Evolutionary conservation across 2,113 vertebrate species (phyloP).

Genomic region (Eira barbara): DNA sequence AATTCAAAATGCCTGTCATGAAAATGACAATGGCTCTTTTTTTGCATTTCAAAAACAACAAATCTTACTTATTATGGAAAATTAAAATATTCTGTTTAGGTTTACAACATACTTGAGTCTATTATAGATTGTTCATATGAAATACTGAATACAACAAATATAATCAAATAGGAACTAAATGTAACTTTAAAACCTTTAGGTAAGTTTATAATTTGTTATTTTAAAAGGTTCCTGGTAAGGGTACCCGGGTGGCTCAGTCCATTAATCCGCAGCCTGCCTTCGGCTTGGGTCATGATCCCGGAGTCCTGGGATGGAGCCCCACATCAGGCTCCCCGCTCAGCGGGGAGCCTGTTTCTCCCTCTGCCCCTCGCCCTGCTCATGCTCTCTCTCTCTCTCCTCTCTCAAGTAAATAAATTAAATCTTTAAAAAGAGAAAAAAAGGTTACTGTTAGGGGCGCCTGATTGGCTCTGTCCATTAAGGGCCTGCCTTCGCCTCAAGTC

Average conservation of each 20-base stretch:
- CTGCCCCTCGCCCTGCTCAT: too few species aligned
- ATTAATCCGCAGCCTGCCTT: not conserved
- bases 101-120: not conserved
- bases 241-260: not conserved
- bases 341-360: too few species aligned
- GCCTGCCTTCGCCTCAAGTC: too few species aligned
- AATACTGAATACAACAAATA: not conserved
- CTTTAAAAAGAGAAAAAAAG: not conserved
- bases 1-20: not conserved
- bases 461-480: too few species aligned
- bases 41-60: not conserved
- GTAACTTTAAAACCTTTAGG: not conserved
- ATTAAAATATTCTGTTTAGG: not conserved
- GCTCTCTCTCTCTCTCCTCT: too few species aligned
- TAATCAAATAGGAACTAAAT: not conserved
- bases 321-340: too few species aligned
- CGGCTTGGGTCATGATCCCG: not conserved
- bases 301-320: not conserved
- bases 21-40: not conserved
- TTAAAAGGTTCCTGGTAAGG: not conserved
- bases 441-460: not conserved
- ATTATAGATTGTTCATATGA: not conserved
- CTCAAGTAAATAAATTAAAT: too few species aligned
- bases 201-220: not conserved
- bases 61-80: constrained; percentile 7